Evolutionary conservation across 2,113 vertebrate genomes (phyloP), one percentile per base, ranked within the genome.

Genomic region (Scophthalmus maximus): DNA sequence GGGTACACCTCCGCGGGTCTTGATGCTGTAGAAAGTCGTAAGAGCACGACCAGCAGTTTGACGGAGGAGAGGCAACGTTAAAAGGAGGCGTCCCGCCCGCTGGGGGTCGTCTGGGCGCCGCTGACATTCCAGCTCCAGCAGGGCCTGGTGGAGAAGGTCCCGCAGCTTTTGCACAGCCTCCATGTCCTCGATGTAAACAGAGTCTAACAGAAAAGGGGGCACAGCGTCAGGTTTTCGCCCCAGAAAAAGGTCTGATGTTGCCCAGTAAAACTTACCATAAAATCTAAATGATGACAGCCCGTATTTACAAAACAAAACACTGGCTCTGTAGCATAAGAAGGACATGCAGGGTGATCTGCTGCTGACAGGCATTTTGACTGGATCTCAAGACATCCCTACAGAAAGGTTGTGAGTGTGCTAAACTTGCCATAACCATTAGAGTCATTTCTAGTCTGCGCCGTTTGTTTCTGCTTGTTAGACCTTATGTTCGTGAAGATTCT

Each of bases 151-250:
- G n/a, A 96, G 93, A 38, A 96, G 94, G 68, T 97, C 96, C 46
- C 95, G 92, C 53, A 97, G 93, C 91, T 96, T 96, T 85, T 96
- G 95, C 83, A 97, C 96, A 0, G 95, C 95, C 52, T 96, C 95
- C 26, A 95, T 95, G 50, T 97, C 96, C 87, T 97, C 96, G 0
- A 96, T 97, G 87, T 97, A 96, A 87, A 97, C 95, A 1, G 96
- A 97, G 85, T 97, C 96, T 97, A 84, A 34, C 40, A 47, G 11
- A 70, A 79, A 29, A 73, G 58, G 42, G 29, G 69, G 61, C 3
- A 64, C 26, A 57, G 5, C 20, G 36, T 70, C 10, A 85, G 36
- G 22, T 5, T 7, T 12, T 38, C n/a, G n/a, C n/a, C n/a, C n/a
- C n/a, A n/a, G n/a, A n/a, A n/a, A n/a, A n/a, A n/a, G n/a, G n/a